Base-by-base conservation (phyloP, 1,140 invertebrate genomes). In the Scaptodrosophila lebanonensis region DNA sequence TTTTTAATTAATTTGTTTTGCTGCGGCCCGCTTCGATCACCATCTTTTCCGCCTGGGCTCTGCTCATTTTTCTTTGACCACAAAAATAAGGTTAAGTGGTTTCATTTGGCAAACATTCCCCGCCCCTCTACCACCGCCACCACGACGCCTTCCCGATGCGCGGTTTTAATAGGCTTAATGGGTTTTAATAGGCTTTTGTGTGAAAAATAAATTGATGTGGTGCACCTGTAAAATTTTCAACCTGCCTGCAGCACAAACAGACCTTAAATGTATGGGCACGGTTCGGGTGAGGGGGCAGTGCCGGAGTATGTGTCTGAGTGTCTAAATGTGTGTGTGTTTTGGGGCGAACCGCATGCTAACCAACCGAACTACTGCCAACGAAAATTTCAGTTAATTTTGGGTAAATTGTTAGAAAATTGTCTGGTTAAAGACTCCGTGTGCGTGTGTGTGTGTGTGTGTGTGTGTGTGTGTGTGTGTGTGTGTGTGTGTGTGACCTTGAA, bases 151-250 rank as follows among this genome's bases (percentile, higher is more conserved):
- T 66, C 62, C 70, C 66, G 71, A 76, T 75, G 63, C 38, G 40
- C 52, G 48, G 53, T 54, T 79, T 63, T 58, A 71, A 65, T 66
- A 44, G 73, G n/a, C n/a, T n/a, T n/a, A n/a, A n/a, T n/a, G n/a
- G 68, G 68, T 73, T 82, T 82, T 77, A 77, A 77, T 77, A 79
- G 75, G 73, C 73, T 77, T 77, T 82, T 77, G 73, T 77, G 73
- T 77, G 73, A 75, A 77, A 77, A 77, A 77, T 77, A 77, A 77
- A 77, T 77, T 79, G 73, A 77, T 77, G 73, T 54, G 75, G 73
- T 77, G 75, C 73, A 77, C 73, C 73, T 77, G 73, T 73, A 77
- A 77, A 79, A 58, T 58, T n/a, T n/a, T n/a, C n/a, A n/a, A n/a
- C n/a, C n/a, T n/a, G 68, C 44, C 54, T 44, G 44, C 38, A 57